Percentiles rank a stretch among this genome's conserved stretches.
Conservation (phyloP, 2,888 invertebrate genomes). For the Oeneis ivallda region DNA sequence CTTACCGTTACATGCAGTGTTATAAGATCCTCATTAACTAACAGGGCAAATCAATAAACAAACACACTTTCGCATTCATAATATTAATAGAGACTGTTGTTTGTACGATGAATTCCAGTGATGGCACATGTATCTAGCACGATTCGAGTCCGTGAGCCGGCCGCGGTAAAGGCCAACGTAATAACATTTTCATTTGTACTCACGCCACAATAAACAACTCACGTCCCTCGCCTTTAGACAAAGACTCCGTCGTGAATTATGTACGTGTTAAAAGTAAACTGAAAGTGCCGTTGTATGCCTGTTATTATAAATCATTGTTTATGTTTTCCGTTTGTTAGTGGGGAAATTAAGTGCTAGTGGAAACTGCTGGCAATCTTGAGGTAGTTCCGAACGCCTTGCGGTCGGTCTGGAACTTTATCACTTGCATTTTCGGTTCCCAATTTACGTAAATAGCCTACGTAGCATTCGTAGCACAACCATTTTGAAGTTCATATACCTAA, state of each 20-base stretch:
- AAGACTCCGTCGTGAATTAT: slow-evolving; percentile 80
- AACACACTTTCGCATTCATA: too few relatives aligned
- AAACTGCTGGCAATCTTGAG: slow-evolving; percentile 53
- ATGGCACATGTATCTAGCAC: slow-evolving; percentile 23
- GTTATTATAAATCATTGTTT: slow-evolving; percentile 83
- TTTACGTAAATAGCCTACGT: slow-evolving; percentile 31
- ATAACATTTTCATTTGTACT: slow-evolving; percentile 81
- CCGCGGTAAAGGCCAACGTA: slow-evolving; percentile 62
- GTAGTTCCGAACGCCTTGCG: slow-evolving; percentile 60
- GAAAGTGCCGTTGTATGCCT: slow-evolving; percentile 79
- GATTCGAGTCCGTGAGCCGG: slow-evolving; percentile 15
- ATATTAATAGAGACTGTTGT: too few relatives aligned
- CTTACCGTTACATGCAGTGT: too few relatives aligned
- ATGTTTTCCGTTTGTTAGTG: slow-evolving; percentile 81
- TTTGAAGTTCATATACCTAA: slow-evolving; percentile 23
- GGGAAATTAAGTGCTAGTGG: slow-evolving; percentile 76
- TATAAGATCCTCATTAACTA: too few relatives aligned
- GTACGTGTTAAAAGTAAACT: slow-evolving; percentile 82
- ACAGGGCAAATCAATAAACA: too few relatives aligned
- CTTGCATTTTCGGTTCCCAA: slow-evolving; percentile 38
- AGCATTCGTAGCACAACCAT: slow-evolving; percentile 6
- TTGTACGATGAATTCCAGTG: slow-evolving; percentile 2
- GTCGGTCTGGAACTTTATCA: slow-evolving; percentile 44
- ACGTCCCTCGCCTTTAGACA: slow-evolving; percentile 80
- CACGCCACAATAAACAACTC: slow-evolving; percentile 81